A percentile compares a stretch with the other conserved stretches of the same genome.
Evolutionary conservation across 2,888 invertebrate genomes (phyloP).

Genomic region (Scaptomyza tumidula): DNA sequence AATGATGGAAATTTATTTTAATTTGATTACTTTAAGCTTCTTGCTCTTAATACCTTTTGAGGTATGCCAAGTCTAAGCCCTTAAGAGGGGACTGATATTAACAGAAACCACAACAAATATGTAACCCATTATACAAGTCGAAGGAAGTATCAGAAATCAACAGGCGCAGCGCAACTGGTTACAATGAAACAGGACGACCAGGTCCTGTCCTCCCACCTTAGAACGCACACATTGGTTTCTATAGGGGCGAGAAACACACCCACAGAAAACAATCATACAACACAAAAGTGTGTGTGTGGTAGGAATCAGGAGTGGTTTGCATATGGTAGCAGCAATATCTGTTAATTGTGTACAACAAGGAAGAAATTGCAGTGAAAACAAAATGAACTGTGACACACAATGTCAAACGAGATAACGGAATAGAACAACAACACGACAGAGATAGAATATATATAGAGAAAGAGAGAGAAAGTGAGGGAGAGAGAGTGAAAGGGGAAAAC

Average conservation of each 20-base stretch:
- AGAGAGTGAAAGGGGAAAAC: background rate
- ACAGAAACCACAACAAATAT: slow-evolving; percentile 58
- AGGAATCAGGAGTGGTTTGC: slow-evolving; percentile 7
- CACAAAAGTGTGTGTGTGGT: background rate
- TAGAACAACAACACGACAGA: slow-evolving; percentile 16
- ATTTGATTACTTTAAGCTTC: background rate
- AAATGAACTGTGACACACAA: slow-evolving; percentile 63
- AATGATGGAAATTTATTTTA: no score
- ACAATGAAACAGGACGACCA: slow-evolving; percentile 48
- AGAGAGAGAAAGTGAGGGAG: background rate
- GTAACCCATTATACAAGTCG: slow-evolving; percentile 71
- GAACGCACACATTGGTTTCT: slow-evolving; percentile 26
- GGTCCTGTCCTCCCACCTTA: slow-evolving; percentile 47
- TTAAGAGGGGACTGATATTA: slow-evolving; percentile 10
- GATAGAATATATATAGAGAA: background rate
- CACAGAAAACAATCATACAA: slow-evolving; percentile 31
- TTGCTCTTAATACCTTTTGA: background rate
- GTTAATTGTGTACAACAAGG: slow-evolving; percentile 77
- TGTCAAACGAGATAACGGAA: slow-evolving; percentile 54
- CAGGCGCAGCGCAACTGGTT: slow-evolving; percentile 28
- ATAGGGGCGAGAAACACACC: slow-evolving; percentile 13
- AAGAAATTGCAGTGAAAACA: slow-evolving; percentile 77
- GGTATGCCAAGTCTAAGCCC: background rate
- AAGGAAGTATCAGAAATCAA: slow-evolving; percentile 43
- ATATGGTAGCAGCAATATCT: slow-evolving; percentile 56